Conservation (phyloP, 2,888 invertebrate species). For the Bruchidius siliquastri region DNA sequence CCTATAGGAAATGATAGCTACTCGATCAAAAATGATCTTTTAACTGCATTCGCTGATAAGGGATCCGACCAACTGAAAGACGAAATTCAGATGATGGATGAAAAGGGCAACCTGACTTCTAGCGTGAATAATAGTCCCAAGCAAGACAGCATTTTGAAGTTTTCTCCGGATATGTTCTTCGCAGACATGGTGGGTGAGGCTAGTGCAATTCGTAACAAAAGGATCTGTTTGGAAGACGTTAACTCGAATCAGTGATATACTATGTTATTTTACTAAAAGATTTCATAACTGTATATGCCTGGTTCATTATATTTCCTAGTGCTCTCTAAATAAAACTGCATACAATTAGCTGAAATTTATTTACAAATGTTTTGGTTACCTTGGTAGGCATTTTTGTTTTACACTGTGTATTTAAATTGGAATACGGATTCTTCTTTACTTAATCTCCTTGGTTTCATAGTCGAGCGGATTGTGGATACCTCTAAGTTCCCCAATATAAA, state of each 20-base stretch:
- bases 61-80: background rate
- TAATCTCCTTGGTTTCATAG: no score
- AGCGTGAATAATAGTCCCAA: background rate
- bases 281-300: no score
- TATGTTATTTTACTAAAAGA: no score
- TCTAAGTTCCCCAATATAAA: no score
- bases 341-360: no score
- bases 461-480: no score
- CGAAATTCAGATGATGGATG: background rate
- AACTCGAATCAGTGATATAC: background rate
- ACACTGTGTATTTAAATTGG: no score
- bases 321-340: no score
- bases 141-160: slow-evolving; percentile 19
- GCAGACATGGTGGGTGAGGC: slow-evolving; percentile 20
- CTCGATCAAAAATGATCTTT: background rate
- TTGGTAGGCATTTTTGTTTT: no score
- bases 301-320: no score
- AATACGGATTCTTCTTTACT: no score
- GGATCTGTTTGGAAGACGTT: background rate
- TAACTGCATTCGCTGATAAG: background rate
- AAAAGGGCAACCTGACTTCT: background rate
- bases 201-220: slow-evolving; percentile 10
- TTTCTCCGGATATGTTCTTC: slow-evolving; percentile 37
- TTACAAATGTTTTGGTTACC: no score
- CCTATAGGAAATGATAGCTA: background rate